A percentile compares a stretch with the other conserved stretches of the same genome.
Evolutionary conservation across 2,113 vertebrate species (phyloP).

Genomic region (Manacus vitellinus): DNA sequence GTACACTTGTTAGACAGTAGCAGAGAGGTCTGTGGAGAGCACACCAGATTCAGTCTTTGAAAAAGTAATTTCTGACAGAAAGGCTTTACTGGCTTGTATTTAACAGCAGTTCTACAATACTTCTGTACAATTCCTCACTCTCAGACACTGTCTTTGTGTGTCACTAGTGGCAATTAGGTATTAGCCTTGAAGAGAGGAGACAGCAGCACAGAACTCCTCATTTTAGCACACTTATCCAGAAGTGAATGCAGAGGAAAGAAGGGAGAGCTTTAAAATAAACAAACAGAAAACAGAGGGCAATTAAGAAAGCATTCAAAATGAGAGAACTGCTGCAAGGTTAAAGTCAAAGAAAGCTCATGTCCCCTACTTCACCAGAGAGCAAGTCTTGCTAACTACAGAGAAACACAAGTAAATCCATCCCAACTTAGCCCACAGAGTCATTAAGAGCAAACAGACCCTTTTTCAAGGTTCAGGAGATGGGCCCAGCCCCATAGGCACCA

Average conservation of each 20-base stretch:
- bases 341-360: not conserved
- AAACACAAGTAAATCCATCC: not conserved
- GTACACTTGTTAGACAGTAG: not conserved
- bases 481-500: not conserved
- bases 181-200: not conserved
- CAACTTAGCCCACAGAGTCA: not conserved
- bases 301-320: not conserved
- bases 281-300: not conserved
- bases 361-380: not conserved
- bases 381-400: not conserved
- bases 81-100: not conserved
- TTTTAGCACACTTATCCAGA: not conserved
- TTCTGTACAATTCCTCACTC: not conserved
- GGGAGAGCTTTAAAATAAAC: not conserved
- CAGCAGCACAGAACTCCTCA: not conserved
- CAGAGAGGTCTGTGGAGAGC: not conserved
- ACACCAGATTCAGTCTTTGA: not conserved
- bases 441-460: rapidly evolving
- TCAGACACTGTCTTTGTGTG: not conserved
- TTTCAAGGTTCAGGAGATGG: not conserved
- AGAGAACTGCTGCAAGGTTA: not conserved
- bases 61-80: not conserved
- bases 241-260: rapidly evolving
- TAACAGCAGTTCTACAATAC: not conserved
- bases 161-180: not conserved